These are phyloP conservation scores for Hylaea fasciaria DNA, from an alignment of 2,888 invertebrate species.

Conservation along the genomic window DNA sequence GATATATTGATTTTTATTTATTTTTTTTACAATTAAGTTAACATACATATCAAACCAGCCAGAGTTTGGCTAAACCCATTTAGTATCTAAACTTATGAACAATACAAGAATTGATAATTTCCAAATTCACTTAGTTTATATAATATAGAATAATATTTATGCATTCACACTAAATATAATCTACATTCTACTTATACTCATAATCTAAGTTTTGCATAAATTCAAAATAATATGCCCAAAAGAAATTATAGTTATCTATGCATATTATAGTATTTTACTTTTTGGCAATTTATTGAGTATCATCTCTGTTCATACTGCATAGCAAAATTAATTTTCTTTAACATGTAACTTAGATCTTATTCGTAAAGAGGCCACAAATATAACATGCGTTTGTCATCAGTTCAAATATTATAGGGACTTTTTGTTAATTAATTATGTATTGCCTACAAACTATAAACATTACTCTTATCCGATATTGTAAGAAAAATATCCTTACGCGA, in stretches of 20 bases:
- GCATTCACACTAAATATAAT: slow-evolving; percentile 84
- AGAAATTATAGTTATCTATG: slow-evolving; percentile 85
- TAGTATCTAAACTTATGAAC: slow-evolving; percentile 85
- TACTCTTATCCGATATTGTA: slow-evolving; percentile 81
- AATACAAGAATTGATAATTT: slow-evolving; percentile 85
- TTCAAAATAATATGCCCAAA: slow-evolving; percentile 85
- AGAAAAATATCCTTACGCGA: slow-evolving; percentile 83
- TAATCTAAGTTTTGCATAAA: slow-evolving; percentile 85
- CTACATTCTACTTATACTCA: slow-evolving; percentile 84
- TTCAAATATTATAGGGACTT: slow-evolving; percentile 85
- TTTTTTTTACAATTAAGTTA: slow-evolving; percentile 84
- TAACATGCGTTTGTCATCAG: slow-evolving; percentile 85
- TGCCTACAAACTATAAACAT: slow-evolving; percentile 81
- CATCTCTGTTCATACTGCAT: slow-evolving; percentile 81
- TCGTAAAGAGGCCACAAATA: slow-evolving; percentile 85
- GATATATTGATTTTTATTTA: slow-evolving; percentile 71
- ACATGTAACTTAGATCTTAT: slow-evolving; percentile 85
- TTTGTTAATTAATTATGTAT: slow-evolving; percentile 82
- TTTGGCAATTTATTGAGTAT: slow-evolving; percentile 86
- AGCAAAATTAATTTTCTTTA: slow-evolving; percentile 85
- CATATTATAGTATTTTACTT: slow-evolving; percentile 84
- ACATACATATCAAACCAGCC: slow-evolving; percentile 86
- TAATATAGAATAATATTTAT: slow-evolving; percentile 83
- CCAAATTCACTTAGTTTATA: slow-evolving; percentile 83
- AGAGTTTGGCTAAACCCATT: slow-evolving; percentile 85